Conservation (phyloP, 2,797 vertebrate species). For the Rhynchonycteris naso region DNA sequence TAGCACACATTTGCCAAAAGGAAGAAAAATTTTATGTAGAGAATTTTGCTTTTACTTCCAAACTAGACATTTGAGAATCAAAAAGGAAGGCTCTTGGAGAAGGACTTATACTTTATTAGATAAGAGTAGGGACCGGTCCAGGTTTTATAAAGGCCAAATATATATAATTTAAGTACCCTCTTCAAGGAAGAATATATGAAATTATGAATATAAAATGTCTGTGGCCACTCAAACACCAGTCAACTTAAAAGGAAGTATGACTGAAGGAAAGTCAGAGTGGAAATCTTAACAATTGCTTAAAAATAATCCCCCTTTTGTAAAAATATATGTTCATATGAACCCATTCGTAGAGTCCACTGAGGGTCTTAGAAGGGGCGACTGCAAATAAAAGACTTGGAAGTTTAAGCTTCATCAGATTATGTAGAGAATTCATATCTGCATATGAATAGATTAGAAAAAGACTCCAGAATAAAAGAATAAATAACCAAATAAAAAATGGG, state of each 20-base stretch:
- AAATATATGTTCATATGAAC: neutral
- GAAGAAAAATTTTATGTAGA: neutral
- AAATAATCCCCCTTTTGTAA: neutral
- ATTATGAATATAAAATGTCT: neutral
- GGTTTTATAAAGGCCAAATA: neutral
- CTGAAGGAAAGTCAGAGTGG: neutral
- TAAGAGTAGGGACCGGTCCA: neutral
- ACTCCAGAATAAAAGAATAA: neutral
- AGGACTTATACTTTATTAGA: neutral
- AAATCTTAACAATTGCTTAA: neutral
- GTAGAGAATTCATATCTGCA: neutral
- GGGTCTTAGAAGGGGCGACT: neutral
- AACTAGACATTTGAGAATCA: neutral
- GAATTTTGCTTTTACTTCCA: constrained; percentile 10
- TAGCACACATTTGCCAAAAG: constrained; percentile 3
- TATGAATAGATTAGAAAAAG: neutral
- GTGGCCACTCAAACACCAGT: neutral
- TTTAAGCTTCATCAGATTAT: neutral
- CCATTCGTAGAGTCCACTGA: neutral
- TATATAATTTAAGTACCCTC: neutral
- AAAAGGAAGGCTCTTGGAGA: neutral
- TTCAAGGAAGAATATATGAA: neutral
- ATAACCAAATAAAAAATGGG: neutral
- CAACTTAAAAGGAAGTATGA: neutral
- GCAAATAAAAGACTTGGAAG: neutral